Conservation (phyloP, 2,888 invertebrate genomes). For the Drosophila testacea region DNA sequence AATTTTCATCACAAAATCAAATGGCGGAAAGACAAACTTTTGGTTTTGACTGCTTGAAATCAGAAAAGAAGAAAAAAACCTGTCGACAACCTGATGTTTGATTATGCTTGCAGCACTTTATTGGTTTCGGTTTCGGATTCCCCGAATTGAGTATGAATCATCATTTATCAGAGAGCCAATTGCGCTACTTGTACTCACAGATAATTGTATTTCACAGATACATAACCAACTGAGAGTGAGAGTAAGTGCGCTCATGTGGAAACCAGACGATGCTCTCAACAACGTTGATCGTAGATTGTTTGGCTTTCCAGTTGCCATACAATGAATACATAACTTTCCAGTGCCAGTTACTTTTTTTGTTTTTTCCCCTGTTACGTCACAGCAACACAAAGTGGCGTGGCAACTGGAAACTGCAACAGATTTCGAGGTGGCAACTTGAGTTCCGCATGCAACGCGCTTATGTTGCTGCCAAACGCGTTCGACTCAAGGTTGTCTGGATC, state of each 20-base stretch:
- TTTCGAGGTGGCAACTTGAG: conserved; percentile 23
- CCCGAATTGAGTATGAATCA: conserved; percentile 81
- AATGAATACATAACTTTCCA: conserved; percentile 42
- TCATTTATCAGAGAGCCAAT: conserved; percentile 61
- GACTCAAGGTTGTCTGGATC: conserved; percentile 47
- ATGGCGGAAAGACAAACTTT: conserved; percentile 1
- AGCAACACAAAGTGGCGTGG: conserved; percentile 6
- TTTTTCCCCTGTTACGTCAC: conserved; percentile 53
- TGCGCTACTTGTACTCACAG: conserved; percentile 37
- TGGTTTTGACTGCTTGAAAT: conserved; percentile 7
- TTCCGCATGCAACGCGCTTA: conserved; percentile 66
- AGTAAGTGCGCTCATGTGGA: conserved; percentile 43
- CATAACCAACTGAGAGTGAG: conserved; percentile 4
- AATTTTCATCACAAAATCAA: background rate
- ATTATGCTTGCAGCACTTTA: conserved; percentile 58
- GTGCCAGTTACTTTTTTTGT: conserved; percentile 39
- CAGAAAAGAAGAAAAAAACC: conserved; percentile 52
- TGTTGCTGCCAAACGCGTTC: conserved; percentile 23
- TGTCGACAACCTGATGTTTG: conserved; percentile 44
- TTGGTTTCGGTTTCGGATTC: conserved; percentile 77
- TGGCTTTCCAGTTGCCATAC: conserved; percentile 32
- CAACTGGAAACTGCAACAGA: conserved; percentile 41
- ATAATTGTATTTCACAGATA: conserved; percentile 28
- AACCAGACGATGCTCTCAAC: conserved; percentile 26
- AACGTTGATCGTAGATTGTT: conserved; percentile 24